Evolutionary conservation across 2,888 invertebrate genomes (phyloP), one percentile per base, ranked within the genome.

Genomic region (Ptychoptera albimana): DNA sequence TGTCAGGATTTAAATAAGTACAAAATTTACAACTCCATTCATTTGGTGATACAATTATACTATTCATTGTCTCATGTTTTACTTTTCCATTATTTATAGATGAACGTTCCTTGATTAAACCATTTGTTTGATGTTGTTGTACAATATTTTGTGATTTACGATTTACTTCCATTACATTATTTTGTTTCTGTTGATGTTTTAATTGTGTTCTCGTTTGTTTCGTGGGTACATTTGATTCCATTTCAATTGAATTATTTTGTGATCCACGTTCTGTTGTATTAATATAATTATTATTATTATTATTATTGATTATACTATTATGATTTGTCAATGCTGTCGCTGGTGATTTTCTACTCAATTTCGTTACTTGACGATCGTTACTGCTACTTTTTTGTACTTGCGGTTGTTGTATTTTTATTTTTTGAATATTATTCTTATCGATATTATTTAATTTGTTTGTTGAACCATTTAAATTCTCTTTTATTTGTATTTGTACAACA

Each of bases 1-100:
- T 56, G 2, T 63, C 54, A 1, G 67, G 60, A 60, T 82, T 82
- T 12, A 77, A 61, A 57, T 68, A 82, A 10, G 82, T 82, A 60
- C 82, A 82, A 37, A 70, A 67, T 8, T 66, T 64, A 57, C 82
- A 82, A 48, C 73, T 70, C 82, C 82, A 82, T 49, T 68, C 68
- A 32, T 57, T 58, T 3, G 59, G 55, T 44, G 32, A 9, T 11
- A 32, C n/a, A 11, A 32, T 11, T 11, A 11, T 4, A 7, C 2
- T n/a, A 32, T 32, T n/a, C 3, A n/a, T 32, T 11, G 32, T 3
- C 9, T n/a, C n/a, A 32, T 32, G 32, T 11, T 32, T 32, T 32
- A 11, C 23, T 23, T 23, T 23, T 5, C 23, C 23, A 23, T 23
- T 23, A 23, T 23, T 23, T 23, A 23, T 23, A 23, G 3, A 5